These are phyloP conservation scores for Dioctria rufipes DNA, from an alignment of 2,888 invertebrate species.

Conservation along the genomic window DNA sequence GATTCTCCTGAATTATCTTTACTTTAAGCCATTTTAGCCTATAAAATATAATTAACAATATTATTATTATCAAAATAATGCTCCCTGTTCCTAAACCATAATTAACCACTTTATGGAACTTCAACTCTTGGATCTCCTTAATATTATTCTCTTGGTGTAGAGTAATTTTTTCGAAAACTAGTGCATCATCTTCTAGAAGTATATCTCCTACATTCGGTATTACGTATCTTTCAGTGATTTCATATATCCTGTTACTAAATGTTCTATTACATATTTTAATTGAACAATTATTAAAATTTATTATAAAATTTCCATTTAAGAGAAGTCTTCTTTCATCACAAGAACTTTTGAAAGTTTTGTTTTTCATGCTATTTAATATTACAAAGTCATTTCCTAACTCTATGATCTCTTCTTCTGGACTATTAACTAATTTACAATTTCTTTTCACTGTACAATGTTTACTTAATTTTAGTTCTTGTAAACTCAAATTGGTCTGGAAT, in stretches of 20 bases:
- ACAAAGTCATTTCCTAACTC: neutral
- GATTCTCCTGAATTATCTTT: too few relatives aligned
- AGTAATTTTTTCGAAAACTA: too few relatives aligned
- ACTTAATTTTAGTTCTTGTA: neutral
- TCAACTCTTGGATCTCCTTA: too few relatives aligned
- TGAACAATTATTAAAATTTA: neutral
- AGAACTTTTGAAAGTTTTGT: neutral
- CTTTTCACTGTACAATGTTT: neutral
- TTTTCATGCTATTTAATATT: neutral
- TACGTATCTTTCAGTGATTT: too few relatives aligned
- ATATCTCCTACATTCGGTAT: too few relatives aligned
- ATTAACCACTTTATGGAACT: too few relatives aligned
- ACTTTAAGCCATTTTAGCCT: too few relatives aligned
- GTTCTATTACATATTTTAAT: neutral
- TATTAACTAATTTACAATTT: neutral
- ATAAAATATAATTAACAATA: too few relatives aligned
- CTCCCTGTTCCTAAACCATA: too few relatives aligned
- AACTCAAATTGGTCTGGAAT: neutral
- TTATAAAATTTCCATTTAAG: neutral
- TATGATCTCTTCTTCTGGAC: neutral
- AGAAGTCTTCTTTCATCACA: conserved; percentile 17
- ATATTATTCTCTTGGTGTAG: too few relatives aligned
- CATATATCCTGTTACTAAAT: neutral
- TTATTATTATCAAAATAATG: too few relatives aligned
- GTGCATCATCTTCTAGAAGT: too few relatives aligned